Evolutionary conservation across 2,888 invertebrate species (phyloP), one percentile per base, ranked within the genome.

Genomic region (Hirtodrosophila cameraria): DNA sequence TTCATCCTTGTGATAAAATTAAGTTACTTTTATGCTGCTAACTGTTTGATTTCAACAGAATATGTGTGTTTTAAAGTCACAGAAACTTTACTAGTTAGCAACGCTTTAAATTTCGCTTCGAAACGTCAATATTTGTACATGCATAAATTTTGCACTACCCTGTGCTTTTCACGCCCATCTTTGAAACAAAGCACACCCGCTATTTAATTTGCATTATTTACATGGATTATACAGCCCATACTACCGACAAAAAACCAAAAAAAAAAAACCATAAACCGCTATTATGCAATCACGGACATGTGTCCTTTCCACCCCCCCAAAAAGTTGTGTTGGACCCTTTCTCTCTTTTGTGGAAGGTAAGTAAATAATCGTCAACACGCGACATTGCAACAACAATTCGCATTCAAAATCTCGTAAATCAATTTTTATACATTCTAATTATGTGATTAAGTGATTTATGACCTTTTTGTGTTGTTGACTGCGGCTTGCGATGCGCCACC

Each of bases 381-480:
- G 76, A 80, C 82, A 58, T 53, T 75, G 71, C 79, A 78, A 49
- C 43, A 66, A 65, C 66, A 82, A n/a, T 69, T 75, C 72, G 59
- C 70, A 77, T 78, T 77, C 61, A 57, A 70, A 84, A 86, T 86
- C 86, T 86, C 83, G 86, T 83, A 83, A 83, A 83, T 83, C 83
- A 87, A 87, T 87, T 86, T 75, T 85, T 84, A 85, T 67, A 75
- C 79, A 85, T 86, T 83, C 79, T 83, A 83, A 83, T 83, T 83
- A 83, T 83, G 87, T 82, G 87, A 83, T 83, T 86, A 83, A 84
- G 82, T 86, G 87, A 83, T 83, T 83, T 83, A 83, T 87, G 87
- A 70, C 65, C 54, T 81, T 67, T 54, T 27, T 42, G 46, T 57
- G 65, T 18, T 33, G 54, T 66, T 54, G 67, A 64, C 64, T 62